Conservation (phyloP, 2,113 vertebrate species). For the Corvus hawaiiensis region DNA sequence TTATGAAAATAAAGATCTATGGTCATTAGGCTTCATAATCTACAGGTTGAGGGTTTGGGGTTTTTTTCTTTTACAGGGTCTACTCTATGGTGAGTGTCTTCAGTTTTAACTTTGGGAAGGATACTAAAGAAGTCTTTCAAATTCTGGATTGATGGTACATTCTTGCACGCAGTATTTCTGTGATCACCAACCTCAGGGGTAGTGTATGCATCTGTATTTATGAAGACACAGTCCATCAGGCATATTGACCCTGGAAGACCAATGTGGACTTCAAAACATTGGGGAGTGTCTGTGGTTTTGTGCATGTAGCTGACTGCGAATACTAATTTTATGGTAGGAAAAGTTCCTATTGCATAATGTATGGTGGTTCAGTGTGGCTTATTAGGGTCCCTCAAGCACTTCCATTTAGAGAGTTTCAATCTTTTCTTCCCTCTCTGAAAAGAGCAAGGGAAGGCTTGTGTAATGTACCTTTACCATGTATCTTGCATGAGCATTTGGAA, state of each 20-base stretch:
- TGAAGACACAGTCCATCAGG: neutral
- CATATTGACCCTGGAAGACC: neutral
- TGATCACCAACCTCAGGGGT: neutral
- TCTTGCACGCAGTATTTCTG: neutral
- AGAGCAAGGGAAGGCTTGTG: neutral
- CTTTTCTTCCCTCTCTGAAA: neutral
- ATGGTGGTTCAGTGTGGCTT: neutral
- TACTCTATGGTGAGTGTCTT: neutral
- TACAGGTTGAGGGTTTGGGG: neutral
- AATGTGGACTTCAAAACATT: neutral
- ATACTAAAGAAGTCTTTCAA: neutral
- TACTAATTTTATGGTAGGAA: neutral
- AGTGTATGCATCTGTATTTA: accelerated
- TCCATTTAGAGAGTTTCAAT: neutral
- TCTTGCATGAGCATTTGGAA: neutral
- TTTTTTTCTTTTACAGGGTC: neutral
- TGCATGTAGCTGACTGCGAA: neutral
- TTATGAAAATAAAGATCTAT: neutral
- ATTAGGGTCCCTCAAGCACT: neutral
- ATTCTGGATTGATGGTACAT: neutral
- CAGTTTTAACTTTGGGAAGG: neutral
- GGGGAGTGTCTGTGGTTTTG: neutral
- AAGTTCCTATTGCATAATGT: neutral
- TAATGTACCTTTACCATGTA: neutral
- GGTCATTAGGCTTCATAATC: neutral